Percentiles rank a stretch among this genome's conserved stretches.
These are phyloP conservation scores for Siphamia tubifer DNA, from an alignment of 2,113 vertebrate species.

Conservation along the genomic window DNA sequence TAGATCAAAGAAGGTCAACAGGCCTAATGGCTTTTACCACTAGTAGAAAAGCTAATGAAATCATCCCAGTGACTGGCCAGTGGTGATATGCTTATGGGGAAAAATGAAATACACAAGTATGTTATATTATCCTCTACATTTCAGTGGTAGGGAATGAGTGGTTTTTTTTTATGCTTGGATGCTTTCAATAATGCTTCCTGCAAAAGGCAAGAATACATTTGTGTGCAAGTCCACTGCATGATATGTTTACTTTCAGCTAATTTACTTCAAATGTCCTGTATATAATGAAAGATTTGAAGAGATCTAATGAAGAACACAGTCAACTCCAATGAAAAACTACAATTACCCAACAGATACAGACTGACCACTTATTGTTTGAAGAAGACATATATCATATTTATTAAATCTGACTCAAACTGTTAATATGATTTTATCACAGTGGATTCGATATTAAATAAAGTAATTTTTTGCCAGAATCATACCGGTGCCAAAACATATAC, in stretches of 20 bases:
- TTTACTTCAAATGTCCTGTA: background rate
- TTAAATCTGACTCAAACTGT: no score
- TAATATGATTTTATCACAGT: no score
- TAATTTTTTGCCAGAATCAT: no score
- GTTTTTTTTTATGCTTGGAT: background rate
- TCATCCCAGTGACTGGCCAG: no score
- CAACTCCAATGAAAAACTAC: background rate
- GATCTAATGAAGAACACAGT: background rate
- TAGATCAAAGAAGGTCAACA: background rate
- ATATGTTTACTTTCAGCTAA: background rate
- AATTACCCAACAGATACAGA: no score
- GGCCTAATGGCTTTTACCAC: background rate
- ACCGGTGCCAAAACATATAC: no score
- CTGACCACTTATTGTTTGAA: no score
- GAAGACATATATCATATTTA: no score
- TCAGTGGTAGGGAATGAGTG: background rate
- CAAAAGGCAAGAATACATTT: background rate
- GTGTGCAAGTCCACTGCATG: background rate
- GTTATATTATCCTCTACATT: background rate
- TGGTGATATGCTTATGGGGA: background rate
- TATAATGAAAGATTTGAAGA: background rate
- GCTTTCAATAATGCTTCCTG: background rate
- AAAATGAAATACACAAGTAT: background rate
- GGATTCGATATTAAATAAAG: no score
- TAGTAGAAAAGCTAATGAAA: background rate